phyloP scores from a whole-genome alignment of 2,113 vertebrate genomes.

The Pterophyllum scalare region DNA sequence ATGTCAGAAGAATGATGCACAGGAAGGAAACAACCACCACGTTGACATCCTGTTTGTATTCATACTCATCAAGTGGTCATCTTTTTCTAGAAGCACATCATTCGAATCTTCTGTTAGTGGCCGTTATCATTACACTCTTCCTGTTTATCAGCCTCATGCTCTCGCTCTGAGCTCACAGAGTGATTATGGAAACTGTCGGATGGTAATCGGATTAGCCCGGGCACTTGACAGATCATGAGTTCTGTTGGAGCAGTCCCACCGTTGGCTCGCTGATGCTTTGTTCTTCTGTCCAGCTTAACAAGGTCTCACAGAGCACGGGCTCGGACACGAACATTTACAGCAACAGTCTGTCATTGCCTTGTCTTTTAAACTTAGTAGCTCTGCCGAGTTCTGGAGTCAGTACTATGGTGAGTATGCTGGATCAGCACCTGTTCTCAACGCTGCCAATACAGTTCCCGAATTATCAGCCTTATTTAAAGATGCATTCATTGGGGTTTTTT shows the following conservation, averaged over 20 bases:
- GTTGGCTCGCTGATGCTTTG: background rate
- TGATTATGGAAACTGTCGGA: conserved; percentile 45
- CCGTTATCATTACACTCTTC: conserved; percentile 65
- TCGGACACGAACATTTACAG: conserved; percentile 2
- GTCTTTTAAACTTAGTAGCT: background rate
- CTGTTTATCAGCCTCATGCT: conserved; percentile 65
- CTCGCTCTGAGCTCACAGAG: conserved; percentile 27
- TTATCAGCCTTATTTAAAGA: background rate
- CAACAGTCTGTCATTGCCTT: background rate
- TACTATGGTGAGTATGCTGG: background rate
- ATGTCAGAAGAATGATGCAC: conserved; percentile 12
- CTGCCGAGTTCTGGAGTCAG: too few species aligned
- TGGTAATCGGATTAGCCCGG: conserved; percentile 68
- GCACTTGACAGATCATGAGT: conserved; percentile 64
- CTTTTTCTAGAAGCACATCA: conserved; percentile 42
- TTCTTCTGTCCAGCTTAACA: background rate
- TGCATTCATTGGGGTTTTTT: background rate
- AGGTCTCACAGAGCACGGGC: background rate
- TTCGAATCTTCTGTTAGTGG: conserved; percentile 52
- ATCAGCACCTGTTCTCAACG: background rate
- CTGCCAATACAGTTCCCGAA: background rate
- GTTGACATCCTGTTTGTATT: conserved; percentile 60
- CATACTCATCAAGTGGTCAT: conserved; percentile 28
- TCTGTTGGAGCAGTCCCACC: conserved; percentile 44
- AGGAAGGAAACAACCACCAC: conserved; percentile 57